A percentile compares a stretch with the other conserved stretches of the same genome.
These are phyloP conservation scores for Ptilorrhoa leucosticta DNA, from an alignment of 2,113 vertebrate species.

Conservation along the genomic window DNA sequence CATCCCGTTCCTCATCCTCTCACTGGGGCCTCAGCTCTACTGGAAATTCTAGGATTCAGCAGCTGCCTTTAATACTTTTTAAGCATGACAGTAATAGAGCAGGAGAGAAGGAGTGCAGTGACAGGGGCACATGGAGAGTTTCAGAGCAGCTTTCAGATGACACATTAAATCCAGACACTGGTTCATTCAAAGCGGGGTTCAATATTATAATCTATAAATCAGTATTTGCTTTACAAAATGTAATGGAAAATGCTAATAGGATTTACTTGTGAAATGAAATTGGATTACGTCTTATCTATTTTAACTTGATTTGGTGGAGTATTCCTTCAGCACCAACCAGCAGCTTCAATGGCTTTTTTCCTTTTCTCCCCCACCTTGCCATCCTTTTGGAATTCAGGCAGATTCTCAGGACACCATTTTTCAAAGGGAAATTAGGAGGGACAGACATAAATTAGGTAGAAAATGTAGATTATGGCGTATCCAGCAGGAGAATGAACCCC, in stretches of 20 bases:
- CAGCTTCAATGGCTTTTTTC: neutral
- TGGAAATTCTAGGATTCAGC: neutral
- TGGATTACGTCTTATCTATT: slow-evolving; percentile 55
- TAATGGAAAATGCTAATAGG: slow-evolving; percentile 64
- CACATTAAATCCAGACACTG: neutral
- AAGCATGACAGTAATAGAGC: neutral
- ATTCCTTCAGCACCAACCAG: neutral
- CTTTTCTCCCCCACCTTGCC: rapidly evolving
- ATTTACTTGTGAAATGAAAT: slow-evolving; percentile 53
- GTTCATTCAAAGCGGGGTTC: neutral
- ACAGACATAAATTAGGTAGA: neutral
- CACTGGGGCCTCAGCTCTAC: neutral
- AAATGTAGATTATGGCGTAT: neutral
- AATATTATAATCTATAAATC: slow-evolving; percentile 53
- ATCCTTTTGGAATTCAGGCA: neutral
- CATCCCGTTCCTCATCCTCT: neutral
- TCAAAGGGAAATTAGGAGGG: neutral
- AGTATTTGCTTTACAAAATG: slow-evolving; percentile 41
- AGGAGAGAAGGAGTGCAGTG: neutral
- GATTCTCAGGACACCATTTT: neutral
- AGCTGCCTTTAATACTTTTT: neutral
- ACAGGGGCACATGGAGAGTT: neutral
- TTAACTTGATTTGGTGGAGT: slow-evolving; percentile 21
- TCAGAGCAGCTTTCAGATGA: neutral
- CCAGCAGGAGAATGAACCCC: neutral